Base-by-base conservation (phyloP, 2,113 vertebrate genomes). In the Xyliphius kryptos region DNA sequence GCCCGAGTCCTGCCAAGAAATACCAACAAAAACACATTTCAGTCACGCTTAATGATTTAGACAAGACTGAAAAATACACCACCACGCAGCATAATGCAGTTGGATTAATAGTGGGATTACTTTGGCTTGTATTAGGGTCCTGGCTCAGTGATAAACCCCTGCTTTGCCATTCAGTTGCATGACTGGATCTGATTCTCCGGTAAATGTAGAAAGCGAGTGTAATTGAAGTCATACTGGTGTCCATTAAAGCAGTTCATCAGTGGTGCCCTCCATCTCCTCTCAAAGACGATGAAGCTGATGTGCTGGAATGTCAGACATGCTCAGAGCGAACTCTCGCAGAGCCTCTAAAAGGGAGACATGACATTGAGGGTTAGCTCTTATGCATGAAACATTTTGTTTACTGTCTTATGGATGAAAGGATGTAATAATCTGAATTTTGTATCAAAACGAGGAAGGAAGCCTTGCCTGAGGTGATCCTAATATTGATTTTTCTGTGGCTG, bases 21-120 rank as follows among this genome's bases (percentile, higher is more conserved):
- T 40, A 65, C 50, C 56, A 71, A 54, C 51, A 65, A 67, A 65
- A 58, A 14, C 44, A 67, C 51, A 41, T 55, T 63, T 61, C 22
- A 43, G n/a, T 21, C 38, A 9, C 22, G n/a, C 14, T 37, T 60
- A 60, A 60, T 52, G 38, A 59, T 40, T 48, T 43, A 55, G 21
- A 51, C 9, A 19, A 43, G 37, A 9, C 54, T 46, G 4, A 44
- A 36, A 14, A 41, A 48, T 38, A 17, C 21, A 19, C 16, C 55
- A 32, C 38, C 13, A n/a, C 7, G 37, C 52, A 38, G n/a, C 11
- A 16, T 14, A 40, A 37, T 51, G 47, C 21, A 20, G 32, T 22
- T n/a, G 26, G 26, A 49, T 43, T 20, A 41, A 59, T 67, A 46
- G 48, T n/a, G 7, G 7, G 40, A 50, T 36, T 26, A 7, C 32